Evolutionary conservation across 2,888 invertebrate species (phyloP), one percentile per base, ranked within the genome.

Genomic region (Pristionchus exspectatus): DNA sequence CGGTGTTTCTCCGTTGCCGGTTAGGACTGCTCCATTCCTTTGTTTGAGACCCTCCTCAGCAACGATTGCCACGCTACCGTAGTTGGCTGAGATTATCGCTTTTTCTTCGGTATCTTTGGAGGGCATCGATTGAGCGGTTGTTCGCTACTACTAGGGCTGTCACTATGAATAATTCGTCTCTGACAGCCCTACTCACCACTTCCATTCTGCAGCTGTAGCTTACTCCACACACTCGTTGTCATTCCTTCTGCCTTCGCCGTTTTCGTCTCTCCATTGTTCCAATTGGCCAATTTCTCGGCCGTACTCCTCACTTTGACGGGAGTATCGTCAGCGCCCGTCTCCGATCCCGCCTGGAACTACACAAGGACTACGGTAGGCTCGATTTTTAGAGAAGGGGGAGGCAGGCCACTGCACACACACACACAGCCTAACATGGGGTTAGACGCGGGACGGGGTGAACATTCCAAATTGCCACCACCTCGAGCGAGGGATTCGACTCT

Each of bases 221-320:
- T 50, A 56, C 74, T 88, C 87, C 87, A 88, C 33, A 88, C 87
- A 54, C 56, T 87, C 12, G 50, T 74, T 27, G 56, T 63, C 38
- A 27, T 50, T 18, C 50, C 54, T 69, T 38, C 38, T 1, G 21
- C 16, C 16, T 27, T 56, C 18, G 24, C 16, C 10, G n/a, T 38
- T 38, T 21, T 88, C 72, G 30, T 74, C 38, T 88, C 56, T 24
- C 56, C 87, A 33, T 74, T 74, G n/a, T 91, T 90, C 92, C 93
- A 93, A 83, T 92, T 92, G 5, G 92, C 93, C 81, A 93, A 87
- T 88, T 92, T 88, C 89, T 93, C 93, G 24, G 92, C 93, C 27
- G 88, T 77, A 84, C 72, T 90, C 63, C 72, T 83, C 84, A 74
- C 84, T 59, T 87, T 87, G 27, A 87, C 33, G 7, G 84, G 59